Evolutionary conservation across 2,113 vertebrate species (phyloP).

Genomic region (Otolemur garnettii): DNA sequence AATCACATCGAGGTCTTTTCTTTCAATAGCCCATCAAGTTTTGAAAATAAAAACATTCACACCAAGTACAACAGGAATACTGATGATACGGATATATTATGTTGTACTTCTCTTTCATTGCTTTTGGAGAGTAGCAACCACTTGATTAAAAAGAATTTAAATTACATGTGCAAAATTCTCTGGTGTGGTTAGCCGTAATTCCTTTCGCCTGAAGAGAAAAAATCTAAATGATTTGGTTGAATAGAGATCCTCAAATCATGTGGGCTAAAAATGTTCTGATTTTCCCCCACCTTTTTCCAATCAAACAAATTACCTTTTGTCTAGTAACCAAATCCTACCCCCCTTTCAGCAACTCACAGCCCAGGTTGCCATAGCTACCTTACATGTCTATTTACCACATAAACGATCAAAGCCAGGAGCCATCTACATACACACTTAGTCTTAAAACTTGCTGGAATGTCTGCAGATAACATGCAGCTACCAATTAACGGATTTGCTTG

Average conservation of each 20-base stretch:
- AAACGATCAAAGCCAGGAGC: slow-evolving; percentile 91
- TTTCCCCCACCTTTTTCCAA: slow-evolving; percentile 87
- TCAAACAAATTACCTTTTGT: slow-evolving; percentile 92
- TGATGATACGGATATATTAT: background rate
- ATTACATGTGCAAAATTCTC: background rate
- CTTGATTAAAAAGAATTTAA: slow-evolving; percentile 42
- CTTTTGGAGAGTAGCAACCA: slow-evolving; percentile 47
- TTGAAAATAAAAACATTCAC: slow-evolving; percentile 16
- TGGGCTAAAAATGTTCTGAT: slow-evolving; percentile 79
- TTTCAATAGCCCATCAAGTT: slow-evolving; percentile 14
- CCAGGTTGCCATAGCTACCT: slow-evolving; percentile 92
- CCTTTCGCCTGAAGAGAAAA: slow-evolving; percentile 49
- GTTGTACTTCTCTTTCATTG: background rate
- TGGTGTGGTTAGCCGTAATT: background rate
- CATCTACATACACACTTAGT: slow-evolving; percentile 81
- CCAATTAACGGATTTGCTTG: slow-evolving; percentile 91
- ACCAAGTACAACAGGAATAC: background rate
- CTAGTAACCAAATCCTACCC: slow-evolving; percentile 79
- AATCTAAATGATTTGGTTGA: slow-evolving; percentile 72
- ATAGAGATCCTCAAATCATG: slow-evolving; percentile 74
- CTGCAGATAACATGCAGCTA: slow-evolving; percentile 87
- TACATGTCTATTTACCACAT: slow-evolving; percentile 91
- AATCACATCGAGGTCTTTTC: background rate
- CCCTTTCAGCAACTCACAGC: slow-evolving; percentile 87
- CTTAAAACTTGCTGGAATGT: slow-evolving; percentile 88